These are phyloP conservation scores for Sphenopsis melanotis DNA, from an alignment of 2,797 vertebrate genomes.

Conservation along the genomic window DNA sequence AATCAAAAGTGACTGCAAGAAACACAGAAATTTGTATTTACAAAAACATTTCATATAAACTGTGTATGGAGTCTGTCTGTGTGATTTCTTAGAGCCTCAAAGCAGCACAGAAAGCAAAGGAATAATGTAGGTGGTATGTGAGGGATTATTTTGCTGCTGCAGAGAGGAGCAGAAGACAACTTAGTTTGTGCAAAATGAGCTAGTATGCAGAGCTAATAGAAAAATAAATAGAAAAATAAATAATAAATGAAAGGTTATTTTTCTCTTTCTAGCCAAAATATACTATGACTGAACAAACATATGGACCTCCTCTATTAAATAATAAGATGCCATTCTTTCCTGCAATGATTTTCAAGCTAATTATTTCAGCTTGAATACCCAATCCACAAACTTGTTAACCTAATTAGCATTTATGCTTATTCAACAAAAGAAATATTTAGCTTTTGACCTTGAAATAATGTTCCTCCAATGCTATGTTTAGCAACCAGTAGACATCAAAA, in stretches of 20 bases:
- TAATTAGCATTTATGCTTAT: neutral
- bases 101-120: neutral
- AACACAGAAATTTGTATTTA: neutral
- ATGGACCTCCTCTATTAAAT: neutral
- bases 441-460: neutral
- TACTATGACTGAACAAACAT: neutral
- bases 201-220: neutral
- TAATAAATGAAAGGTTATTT: constrained; percentile 31
- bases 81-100: neutral
- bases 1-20: neutral
- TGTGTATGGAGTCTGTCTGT: neutral
- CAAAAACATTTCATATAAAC: neutral
- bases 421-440: neutral
- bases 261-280: neutral
- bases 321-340: neutral
- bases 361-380: neutral
- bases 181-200: neutral
- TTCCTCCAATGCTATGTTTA: neutral
- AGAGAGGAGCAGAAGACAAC: neutral
- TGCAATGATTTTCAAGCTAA: constrained; percentile 5
- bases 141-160: neutral
- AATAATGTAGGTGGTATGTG: neutral
- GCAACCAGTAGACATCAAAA: neutral
- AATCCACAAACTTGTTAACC: neutral
- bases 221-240: constrained; percentile 22